Percentiles rank a stretch among this genome's conserved stretches.
Conservation (phyloP, 2,888 invertebrate genomes). For the Oxytorus armatus region DNA sequence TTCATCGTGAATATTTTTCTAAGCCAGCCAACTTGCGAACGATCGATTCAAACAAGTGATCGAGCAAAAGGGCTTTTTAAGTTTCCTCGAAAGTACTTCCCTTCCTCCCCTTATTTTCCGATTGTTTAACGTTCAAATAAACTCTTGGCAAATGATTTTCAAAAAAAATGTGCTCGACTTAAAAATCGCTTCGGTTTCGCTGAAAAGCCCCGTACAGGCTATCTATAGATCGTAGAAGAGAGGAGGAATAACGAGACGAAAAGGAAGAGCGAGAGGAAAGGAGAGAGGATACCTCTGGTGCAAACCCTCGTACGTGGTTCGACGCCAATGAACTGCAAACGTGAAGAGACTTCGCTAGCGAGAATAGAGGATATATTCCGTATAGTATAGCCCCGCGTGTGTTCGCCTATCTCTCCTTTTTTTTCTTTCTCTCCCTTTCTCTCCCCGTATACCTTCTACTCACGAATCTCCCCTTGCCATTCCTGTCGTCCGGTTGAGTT, state of each 20-base stretch:
- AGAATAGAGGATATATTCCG: slow-evolving; percentile 45
- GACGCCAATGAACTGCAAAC: slow-evolving; percentile 72
- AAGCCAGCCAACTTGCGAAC: no score
- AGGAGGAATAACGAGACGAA: slow-evolving; percentile 31
- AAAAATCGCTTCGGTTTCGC: slow-evolving; percentile 13
- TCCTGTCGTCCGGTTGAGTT: slow-evolving; percentile 45
- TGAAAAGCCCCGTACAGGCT: slow-evolving; percentile 6
- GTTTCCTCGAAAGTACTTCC: background rate
- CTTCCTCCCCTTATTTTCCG: background rate
- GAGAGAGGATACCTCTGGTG: slow-evolving; percentile 66
- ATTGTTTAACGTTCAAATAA: background rate
- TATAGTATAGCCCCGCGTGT: slow-evolving; percentile 29
- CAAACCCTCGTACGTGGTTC: slow-evolving; percentile 74
- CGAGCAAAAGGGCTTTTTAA: no score
- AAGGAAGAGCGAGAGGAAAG: slow-evolving; percentile 4
- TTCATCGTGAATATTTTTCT: background rate
- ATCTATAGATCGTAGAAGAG: background rate
- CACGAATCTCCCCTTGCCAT: slow-evolving; percentile 30
- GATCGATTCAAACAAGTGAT: no score
- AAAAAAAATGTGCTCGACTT: slow-evolving; percentile 3
- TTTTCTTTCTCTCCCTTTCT: slow-evolving; percentile 31
- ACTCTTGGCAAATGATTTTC: slow-evolving; percentile 2
- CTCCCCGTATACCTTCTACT: slow-evolving; percentile 44
- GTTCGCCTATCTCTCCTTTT: slow-evolving; percentile 50
- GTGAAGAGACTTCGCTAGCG: slow-evolving; percentile 70